Evolutionary conservation across 2,797 vertebrate genomes (phyloP).

Genomic region (Sebastes matsubarae): DNA sequence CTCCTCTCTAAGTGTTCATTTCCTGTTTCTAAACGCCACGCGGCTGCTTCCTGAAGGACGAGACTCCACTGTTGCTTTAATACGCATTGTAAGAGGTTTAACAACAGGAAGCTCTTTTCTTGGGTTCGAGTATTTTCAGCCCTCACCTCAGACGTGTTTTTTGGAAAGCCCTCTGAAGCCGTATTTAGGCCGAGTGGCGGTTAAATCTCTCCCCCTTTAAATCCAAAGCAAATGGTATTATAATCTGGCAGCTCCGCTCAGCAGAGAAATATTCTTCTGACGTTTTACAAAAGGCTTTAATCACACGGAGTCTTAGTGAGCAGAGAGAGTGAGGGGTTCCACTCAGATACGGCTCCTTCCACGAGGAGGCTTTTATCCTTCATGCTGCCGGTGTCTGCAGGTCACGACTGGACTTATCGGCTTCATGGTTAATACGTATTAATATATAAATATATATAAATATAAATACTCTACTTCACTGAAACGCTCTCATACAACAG

Average conservation of each 20-base stretch:
- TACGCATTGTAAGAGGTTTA: slow-evolving; percentile 5
- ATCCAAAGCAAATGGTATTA: slow-evolving; percentile 40
- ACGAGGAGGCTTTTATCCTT: not conserved
- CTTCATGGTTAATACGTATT: not conserved
- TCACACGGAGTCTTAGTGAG: slow-evolving; percentile 1
- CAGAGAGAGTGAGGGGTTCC: not conserved
- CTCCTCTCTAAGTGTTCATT: not conserved
- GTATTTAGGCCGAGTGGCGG: slow-evolving; percentile 29
- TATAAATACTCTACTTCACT: not conserved
- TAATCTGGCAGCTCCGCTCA: slow-evolving; percentile 29
- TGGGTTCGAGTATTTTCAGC: not conserved
- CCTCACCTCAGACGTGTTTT: not conserved
- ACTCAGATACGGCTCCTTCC: not conserved
- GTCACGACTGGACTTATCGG: not conserved
- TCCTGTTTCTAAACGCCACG: not conserved
- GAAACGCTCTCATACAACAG: not conserved
- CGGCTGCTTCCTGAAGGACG: not conserved
- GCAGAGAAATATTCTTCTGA: slow-evolving; percentile 12
- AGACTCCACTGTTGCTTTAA: not conserved
- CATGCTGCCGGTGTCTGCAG: too few species aligned
- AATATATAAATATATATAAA: too few species aligned
- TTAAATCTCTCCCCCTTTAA: slow-evolving; percentile 30
- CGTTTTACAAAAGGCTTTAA: slow-evolving; percentile 30
- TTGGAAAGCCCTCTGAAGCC: not conserved
- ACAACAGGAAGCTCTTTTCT: not conserved